A percentile compares a stretch with the other conserved stretches of the same genome.
Conservation (phyloP, 2,888 invertebrate species). For the Cheilosia vulpina region DNA sequence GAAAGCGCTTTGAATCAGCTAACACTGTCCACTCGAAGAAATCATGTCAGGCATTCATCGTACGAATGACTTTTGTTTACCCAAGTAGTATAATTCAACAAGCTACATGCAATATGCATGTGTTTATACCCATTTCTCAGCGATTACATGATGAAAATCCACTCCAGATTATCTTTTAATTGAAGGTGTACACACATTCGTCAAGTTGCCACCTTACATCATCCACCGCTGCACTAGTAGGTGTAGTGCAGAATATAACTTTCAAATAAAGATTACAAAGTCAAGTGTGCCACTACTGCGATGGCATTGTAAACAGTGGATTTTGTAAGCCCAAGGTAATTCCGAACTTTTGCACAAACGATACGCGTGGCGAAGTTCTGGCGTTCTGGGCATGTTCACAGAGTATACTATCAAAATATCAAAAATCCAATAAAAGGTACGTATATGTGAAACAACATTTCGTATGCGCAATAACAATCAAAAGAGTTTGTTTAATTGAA, state of each 20-base stretch:
- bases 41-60: constrained; percentile 58
- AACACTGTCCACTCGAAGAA: constrained; percentile 40
- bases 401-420: not conserved
- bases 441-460: too few species aligned
- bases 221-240: constrained; percentile 10
- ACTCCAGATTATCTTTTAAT: constrained; percentile 61
- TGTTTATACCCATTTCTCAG: constrained; percentile 44
- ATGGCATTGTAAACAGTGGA: constrained; percentile 24
- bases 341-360: constrained; percentile 8
- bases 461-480: not conserved
- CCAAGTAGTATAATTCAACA: not conserved
- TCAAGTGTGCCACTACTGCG: constrained; percentile 35
- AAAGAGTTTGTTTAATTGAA: constrained; percentile 37
- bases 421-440: not conserved
- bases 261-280: constrained; percentile 54
- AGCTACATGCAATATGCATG: not conserved
- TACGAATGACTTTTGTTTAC: constrained; percentile 48
- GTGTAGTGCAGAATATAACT: constrained; percentile 24
- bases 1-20: constrained; percentile 48
- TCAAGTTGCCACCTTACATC: constrained; percentile 25
- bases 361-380: not conserved
- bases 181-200: constrained; percentile 5
- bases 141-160: constrained; percentile 38
- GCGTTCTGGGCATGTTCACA: not conserved
- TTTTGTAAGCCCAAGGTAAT: constrained; percentile 28